Base-by-base conservation (phyloP, 2,888 invertebrate species). In the Drosophila limbata region DNA sequence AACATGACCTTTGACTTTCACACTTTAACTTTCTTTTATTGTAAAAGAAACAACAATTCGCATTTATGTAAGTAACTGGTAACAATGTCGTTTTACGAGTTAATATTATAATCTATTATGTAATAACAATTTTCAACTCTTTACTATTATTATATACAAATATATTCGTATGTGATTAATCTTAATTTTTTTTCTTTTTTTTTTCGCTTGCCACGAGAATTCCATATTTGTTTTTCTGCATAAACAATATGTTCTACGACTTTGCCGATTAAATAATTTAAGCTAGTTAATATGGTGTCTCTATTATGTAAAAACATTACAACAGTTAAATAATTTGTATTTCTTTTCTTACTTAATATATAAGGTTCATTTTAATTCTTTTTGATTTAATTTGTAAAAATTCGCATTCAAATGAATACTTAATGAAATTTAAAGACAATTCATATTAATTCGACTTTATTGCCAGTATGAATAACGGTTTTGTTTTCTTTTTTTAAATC, bases 31-130 rank as follows among this genome's bases (percentile, higher is more conserved):
- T 78, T 64, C 71, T 70, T 79, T 69, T 81, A 71, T 73, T 83
- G 50, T 77, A 80, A 82, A 83, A 83, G 69, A 79, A 82, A 70
- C 77, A 79, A 80, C 77, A 73, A 70, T 77, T 82, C 50, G 19
- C 48, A 66, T 68, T 76, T 68, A 51, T 59, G 64, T 61, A 73
- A 66, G 65, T 81, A 81, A 78, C 73, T 73, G 53, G 69, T 73
- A 87, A 82, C 82, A 84, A 76, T 76, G 64, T 77, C 70, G 64
- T 73, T 71, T 70, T 73, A 77, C 65, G 73, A 82, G 52, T 69
- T 63, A 65, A 64, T 67, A 63, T 67, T 75, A 62, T 25, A 53
- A 70, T 66, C 63, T 77, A 80, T 55, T 63, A 69, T 50, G 45
- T 69, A 69, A 68, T 69, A 88, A 85, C 80, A 85, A 71, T 65